Conservation (phyloP, 2,797 vertebrate genomes). For the Manis javanica region DNA sequence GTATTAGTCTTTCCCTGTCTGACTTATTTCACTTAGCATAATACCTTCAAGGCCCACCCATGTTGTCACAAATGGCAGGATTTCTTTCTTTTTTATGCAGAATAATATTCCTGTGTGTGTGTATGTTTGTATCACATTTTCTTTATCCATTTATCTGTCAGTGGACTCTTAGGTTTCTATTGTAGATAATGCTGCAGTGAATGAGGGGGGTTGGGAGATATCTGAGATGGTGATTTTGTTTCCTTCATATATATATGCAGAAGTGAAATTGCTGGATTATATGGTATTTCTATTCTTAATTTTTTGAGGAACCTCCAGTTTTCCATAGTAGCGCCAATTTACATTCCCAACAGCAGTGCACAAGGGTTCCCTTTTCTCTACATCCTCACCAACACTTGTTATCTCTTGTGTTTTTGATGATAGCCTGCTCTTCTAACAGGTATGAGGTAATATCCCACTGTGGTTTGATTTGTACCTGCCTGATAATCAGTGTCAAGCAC, state of each 20-base stretch:
- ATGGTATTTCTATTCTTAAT: slow-evolving; percentile 6
- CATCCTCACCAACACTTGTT: neutral
- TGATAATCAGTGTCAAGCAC: neutral
- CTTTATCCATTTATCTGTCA: neutral
- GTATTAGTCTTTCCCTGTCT: neutral
- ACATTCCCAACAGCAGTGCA: neutral
- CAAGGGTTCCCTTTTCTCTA: neutral
- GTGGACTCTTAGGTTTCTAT: neutral
- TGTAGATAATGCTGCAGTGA: neutral
- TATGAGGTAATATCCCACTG: neutral
- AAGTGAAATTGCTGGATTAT: neutral
- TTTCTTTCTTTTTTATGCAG: neutral
- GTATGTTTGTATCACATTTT: neutral
- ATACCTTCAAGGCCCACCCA: neutral
- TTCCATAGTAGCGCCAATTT: neutral
- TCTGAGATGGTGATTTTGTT: neutral
- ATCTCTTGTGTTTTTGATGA: neutral
- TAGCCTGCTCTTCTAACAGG: neutral
- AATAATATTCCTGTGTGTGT: neutral
- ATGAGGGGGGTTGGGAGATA: neutral
- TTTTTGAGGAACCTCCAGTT: neutral
- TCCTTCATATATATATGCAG: neutral
- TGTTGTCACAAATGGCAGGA: neutral
- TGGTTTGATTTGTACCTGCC: slow-evolving; percentile 14
- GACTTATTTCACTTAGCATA: slow-evolving; percentile 4